Evolutionary conservation across 2,888 invertebrate genomes (phyloP), one percentile per base, ranked within the genome.

Genomic region (Julus scanicus): DNA sequence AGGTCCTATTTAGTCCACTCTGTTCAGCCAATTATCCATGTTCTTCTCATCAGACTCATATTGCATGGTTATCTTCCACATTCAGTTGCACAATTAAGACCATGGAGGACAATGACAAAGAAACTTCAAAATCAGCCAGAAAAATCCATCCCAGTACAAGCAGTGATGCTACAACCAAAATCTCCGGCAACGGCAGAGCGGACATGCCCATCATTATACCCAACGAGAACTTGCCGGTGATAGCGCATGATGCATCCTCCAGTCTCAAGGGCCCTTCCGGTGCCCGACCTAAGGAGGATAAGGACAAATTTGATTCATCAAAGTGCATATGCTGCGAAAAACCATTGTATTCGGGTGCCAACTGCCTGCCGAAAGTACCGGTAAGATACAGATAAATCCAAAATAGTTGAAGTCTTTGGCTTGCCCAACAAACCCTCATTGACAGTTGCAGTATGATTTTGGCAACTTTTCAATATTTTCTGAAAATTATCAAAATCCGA

Each of bases 281-380:
- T 8, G 11, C 37, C 20, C 37, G 11, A 20, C 11, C 8, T 0
- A 83, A 39, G 37, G 39, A 40, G 39, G 39, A 37, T 20, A 40
- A 83, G 6, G 17, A 9, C 20, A 83, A 39, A 11, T 39, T 13
- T 20, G 83, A 83, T 39, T 83, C 37, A 20, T 39, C 83, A 1
- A 37, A 5, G 20, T 86, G 86, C 44, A 6, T 13, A 13, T 86
- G 86, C 86, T 86, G 86, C 44, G 39, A 44, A 48, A 39, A 86
- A n/a, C 40, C 37, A 20, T n/a, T 86, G 40, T 17, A 44, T 44
- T 9, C 9, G 2, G 40, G 48, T 11, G 44, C 44, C 48, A 86
- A 86, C 48, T 86, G 86, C 48, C 6, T 86, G 11, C 86, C 86
- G 13, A 86, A 40, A 11, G 20, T 20, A 15, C 86, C 86, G 20